These are phyloP conservation scores for Drosophila saltans DNA, from an alignment of 1,140 invertebrate genomes.

Conservation along the genomic window DNA sequence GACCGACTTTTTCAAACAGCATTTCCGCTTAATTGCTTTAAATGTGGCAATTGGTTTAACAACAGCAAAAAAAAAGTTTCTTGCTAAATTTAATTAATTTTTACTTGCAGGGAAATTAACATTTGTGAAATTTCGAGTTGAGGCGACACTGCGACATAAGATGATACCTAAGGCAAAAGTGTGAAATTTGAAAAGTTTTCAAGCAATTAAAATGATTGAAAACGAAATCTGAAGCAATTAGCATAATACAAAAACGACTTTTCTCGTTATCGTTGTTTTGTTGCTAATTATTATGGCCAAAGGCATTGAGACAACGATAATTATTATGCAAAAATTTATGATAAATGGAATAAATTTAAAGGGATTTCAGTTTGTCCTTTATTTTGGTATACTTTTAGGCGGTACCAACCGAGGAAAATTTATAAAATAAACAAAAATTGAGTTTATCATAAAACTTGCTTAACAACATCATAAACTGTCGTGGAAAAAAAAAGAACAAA, in stretches of 20 bases:
- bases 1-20: constrained; percentile 18
- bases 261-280: constrained; percentile 19
- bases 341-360: constrained; percentile 1
- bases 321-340: not conserved
- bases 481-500: not conserved
- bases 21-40: constrained; percentile 32
- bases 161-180: not conserved
- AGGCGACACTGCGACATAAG: not conserved
- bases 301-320: constrained; percentile 26
- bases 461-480: constrained; percentile 8
- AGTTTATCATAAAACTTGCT: not conserved
- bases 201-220: constrained; percentile 69
- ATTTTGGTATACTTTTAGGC: constrained; percentile 2
- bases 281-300: constrained; percentile 25
- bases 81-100: constrained; percentile 3
- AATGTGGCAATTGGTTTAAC: constrained; percentile 3
- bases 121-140: constrained; percentile 1
- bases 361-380: not conserved
- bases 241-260: constrained; percentile 33
- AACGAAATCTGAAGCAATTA: constrained; percentile 55
- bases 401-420: not conserved
- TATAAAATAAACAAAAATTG: not conserved
- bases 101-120: not conserved
- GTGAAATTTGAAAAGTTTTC: constrained; percentile 33
- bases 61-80: constrained; percentile 15